These are phyloP conservation scores for Coremacera marginata DNA, from an alignment of 2,888 invertebrate genomes.

Conservation along the genomic window DNA sequence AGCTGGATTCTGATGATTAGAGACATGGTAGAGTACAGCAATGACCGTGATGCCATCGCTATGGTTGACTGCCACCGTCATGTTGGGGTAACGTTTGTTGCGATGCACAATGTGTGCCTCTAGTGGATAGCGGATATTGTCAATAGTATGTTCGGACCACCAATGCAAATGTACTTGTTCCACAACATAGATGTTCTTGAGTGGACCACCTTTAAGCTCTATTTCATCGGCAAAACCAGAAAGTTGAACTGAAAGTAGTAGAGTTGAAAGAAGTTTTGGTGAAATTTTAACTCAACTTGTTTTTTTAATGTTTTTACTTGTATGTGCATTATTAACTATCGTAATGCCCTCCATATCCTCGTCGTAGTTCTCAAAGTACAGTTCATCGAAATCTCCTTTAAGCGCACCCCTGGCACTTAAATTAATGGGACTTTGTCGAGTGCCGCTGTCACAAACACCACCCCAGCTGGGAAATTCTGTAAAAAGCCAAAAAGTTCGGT, in stretches of 20 bases:
- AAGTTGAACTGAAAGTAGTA: slow-evolving; percentile 57
- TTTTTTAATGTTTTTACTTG: slow-evolving; percentile 56
- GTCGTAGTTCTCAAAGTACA: slow-evolving; percentile 62
- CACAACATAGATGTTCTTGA: slow-evolving; percentile 71
- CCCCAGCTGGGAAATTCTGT: slow-evolving; percentile 73
- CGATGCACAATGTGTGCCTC: slow-evolving; percentile 80
- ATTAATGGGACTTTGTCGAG: slow-evolving; percentile 83
- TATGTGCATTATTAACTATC: slow-evolving; percentile 67
- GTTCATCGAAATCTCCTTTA: slow-evolving; percentile 65
- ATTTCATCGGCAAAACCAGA: slow-evolving; percentile 56
- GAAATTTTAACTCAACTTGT: background rate
- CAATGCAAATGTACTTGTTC: slow-evolving; percentile 88
- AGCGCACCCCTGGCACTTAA: slow-evolving; percentile 73
- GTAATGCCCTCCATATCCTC: slow-evolving; percentile 55
- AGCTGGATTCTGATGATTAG: slow-evolving; percentile 59
- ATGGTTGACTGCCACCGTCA: slow-evolving; percentile 71
- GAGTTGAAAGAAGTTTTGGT: background rate
- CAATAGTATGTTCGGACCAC: slow-evolving; percentile 85
- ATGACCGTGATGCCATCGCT: slow-evolving; percentile 76
- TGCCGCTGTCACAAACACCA: slow-evolving; percentile 75
- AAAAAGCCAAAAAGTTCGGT: slow-evolving; percentile 9
- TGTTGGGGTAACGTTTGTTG: slow-evolving; percentile 69
- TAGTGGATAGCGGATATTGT: slow-evolving; percentile 75
- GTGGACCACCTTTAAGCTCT: slow-evolving; percentile 71
- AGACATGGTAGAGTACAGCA: slow-evolving; percentile 74